A percentile compares a stretch with the other conserved stretches of the same genome.
Evolutionary conservation across 2,888 invertebrate species (phyloP).

Genomic region (Himalopsyche tibetana): DNA sequence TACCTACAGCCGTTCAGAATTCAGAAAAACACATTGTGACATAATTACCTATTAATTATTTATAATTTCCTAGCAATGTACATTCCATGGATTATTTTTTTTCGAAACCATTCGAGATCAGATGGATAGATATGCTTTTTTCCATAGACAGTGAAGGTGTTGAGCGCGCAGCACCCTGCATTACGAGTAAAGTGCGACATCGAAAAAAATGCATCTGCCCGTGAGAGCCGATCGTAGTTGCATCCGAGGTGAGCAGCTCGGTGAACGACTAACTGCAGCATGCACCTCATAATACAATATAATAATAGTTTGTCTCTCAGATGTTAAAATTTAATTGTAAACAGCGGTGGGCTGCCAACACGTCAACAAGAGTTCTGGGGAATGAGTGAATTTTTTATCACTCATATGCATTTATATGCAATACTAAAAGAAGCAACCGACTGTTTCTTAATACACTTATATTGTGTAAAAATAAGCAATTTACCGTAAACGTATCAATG

Average conservation of each 20-base stretch:
- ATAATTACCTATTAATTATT: constrained; percentile 4
- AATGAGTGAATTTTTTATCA: no score
- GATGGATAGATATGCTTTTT: background rate
- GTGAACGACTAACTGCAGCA: background rate
- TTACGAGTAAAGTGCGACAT: background rate
- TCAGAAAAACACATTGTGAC: background rate
- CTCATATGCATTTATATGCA: no score
- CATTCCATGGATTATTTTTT: background rate
- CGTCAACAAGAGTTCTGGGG: no score
- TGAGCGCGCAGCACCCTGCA: background rate
- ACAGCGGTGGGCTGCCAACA: no score
- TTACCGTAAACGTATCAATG: no score
- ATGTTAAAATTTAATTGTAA: constrained; percentile 1
- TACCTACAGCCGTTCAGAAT: background rate
- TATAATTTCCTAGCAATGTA: background rate
- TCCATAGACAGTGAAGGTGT: background rate
- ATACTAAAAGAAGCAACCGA: no score
- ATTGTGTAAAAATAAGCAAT: no score
- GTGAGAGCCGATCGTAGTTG: background rate
- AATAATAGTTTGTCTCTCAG: background rate
- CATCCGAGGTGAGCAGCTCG: constrained; percentile 23
- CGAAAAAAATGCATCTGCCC: constrained; percentile 8
- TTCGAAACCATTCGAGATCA: background rate
- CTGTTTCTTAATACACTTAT: no score
- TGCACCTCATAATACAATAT: background rate